Evolutionary conservation across 2,888 invertebrate species (phyloP), one percentile per base, ranked within the genome.

Genomic region (Lepetodrilus schrolli): DNA sequence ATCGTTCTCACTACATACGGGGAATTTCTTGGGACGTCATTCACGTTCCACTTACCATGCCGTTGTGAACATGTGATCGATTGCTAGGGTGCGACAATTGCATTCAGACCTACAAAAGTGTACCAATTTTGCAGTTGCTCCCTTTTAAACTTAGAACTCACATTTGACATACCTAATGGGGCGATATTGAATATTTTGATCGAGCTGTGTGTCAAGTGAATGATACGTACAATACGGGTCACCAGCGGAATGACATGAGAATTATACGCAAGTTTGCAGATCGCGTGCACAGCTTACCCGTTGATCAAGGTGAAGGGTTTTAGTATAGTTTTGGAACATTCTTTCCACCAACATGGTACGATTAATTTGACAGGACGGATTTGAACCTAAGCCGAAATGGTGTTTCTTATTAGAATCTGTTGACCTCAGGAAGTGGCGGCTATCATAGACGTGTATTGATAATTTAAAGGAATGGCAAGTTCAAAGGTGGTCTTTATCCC

Each of bases 381-480:
- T 30, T 30, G 34, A 10, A 7, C 23, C 58, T 58, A 58, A 58
- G 26, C 58, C 58, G 21, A 58, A 58, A 58, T 58, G 26, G 58
- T 58, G 58, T 30, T 58, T n/a, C n/a, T 58, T 58, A 58, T 58
- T 58, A 30, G 58, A 58, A 58, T n/a, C 34, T 58, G 30, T 34
- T n/a, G n/a, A n/a, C n/a, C n/a, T n/a, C n/a, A n/a, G n/a, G n/a
- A n/a, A n/a, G n/a, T n/a, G n/a, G n/a, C n/a, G n/a, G n/a, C n/a
- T n/a, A n/a, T n/a, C n/a, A n/a, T n/a, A n/a, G n/a, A n/a, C n/a
- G n/a, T n/a, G n/a, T n/a, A n/a, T n/a, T n/a, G n/a, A n/a, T n/a
- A n/a, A n/a, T n/a, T n/a, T n/a, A n/a, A n/a, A n/a, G n/a, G n/a
- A n/a, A n/a, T n/a, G n/a, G n/a, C n/a, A n/a, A n/a, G n/a, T n/a